phyloP scores from a whole-genome alignment of 2,113 vertebrate species.

The Podarcis cretensis region DNA sequence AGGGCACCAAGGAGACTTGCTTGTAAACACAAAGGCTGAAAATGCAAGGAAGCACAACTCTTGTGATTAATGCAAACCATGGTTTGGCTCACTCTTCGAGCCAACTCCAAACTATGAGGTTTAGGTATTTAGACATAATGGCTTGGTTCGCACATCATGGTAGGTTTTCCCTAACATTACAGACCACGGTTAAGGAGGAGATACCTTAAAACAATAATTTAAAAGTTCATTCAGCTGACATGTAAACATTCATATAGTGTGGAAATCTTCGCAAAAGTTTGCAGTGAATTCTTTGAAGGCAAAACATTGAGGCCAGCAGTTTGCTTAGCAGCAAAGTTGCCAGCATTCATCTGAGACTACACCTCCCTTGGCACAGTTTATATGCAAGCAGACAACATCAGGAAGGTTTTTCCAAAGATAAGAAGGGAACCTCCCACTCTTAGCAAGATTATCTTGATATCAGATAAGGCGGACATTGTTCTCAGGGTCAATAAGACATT shows the following conservation, averaged over 20 bases:
- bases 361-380: background rate
- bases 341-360: background rate
- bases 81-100: background rate
- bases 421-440: background rate
- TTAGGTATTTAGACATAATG: background rate
- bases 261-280: background rate
- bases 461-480: background rate
- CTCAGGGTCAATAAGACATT: background rate
- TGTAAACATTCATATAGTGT: background rate
- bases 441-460: background rate
- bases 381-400: background rate
- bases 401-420: conserved; percentile 1
- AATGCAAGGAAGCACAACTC: background rate
- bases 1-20: background rate
- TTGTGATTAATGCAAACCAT: background rate
- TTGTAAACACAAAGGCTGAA: background rate
- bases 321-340: background rate
- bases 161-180: too few relatives aligned
- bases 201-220: too few relatives aligned
- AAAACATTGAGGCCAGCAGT: background rate
- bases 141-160: too few relatives aligned
- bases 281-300: background rate
- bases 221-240: background rate
- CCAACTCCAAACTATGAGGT: background rate
- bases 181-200: background rate